Conservation (phyloP, 2,113 vertebrate species). For the Leptobrachium ailaonicum region DNA sequence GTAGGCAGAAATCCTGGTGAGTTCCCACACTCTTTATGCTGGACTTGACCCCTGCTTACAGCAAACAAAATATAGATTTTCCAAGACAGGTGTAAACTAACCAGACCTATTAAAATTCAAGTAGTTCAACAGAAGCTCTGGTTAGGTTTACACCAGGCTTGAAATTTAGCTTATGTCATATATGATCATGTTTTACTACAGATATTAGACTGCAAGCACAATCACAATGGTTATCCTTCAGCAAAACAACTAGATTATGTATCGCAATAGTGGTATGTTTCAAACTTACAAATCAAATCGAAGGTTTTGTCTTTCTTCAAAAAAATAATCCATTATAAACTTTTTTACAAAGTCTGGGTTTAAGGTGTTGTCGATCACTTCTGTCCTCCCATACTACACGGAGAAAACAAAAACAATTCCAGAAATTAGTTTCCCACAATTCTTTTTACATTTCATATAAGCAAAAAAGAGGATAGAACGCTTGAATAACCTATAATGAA, state of each 20-base stretch:
- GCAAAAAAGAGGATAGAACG: not conserved
- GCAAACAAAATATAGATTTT: no score
- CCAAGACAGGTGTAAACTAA: no score
- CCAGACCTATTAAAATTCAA: no score
- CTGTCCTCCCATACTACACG: slow-evolving; percentile 91
- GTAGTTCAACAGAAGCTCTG: no score
- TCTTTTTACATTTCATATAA: not conserved
- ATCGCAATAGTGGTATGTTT: not conserved
- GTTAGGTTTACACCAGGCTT: no score
- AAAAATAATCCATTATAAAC: slow-evolving; percentile 98
- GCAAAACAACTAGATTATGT: not conserved
- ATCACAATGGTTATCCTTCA: no score
- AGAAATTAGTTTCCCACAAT: not conserved
- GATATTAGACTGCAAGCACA: no score
- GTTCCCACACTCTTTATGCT: no score
- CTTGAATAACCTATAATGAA: not conserved
- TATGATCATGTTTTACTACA: no score
- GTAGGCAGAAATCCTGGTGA: no score
- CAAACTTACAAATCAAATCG: slow-evolving; percentile 94
- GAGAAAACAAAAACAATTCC: slow-evolving; percentile 45
- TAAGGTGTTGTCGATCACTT: slow-evolving; percentile 97
- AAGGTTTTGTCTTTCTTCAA: slow-evolving; percentile 95
- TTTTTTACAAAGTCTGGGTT: slow-evolving; percentile 98
- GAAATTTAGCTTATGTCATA: no score
- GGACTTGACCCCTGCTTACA: no score